These are phyloP conservation scores for Listronotus oregonensis DNA, from an alignment of 1,140 invertebrate species.

Conservation along the genomic window DNA sequence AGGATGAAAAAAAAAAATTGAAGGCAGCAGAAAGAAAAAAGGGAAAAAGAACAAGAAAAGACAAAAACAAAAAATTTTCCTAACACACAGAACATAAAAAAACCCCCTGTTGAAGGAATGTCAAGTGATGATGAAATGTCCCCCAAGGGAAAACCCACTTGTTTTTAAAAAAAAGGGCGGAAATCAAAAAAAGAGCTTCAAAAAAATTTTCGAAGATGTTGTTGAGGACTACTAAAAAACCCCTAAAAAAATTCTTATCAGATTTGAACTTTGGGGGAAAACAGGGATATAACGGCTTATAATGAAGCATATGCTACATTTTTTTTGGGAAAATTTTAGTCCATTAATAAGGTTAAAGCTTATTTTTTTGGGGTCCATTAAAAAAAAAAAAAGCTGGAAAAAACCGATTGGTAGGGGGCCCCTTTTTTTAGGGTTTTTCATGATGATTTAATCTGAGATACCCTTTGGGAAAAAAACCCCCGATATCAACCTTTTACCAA, in stretches of 20 bases:
- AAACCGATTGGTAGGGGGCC: conserved; percentile 82
- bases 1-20: conserved; percentile 75
- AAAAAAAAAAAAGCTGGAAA: conserved; percentile 78
- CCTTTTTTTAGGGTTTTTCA: conserved; percentile 72
- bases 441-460: conserved; percentile 65
- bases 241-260: conserved; percentile 73
- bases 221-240: conserved; percentile 88
- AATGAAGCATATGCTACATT: conserved; percentile 90
- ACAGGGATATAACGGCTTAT: conserved; percentile 77
- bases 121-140: conserved; percentile 95
- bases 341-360: conserved; percentile 81
- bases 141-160: conserved; percentile 76
- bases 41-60: conserved; percentile 79
- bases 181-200: conserved; percentile 68
- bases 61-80: conserved; percentile 66
- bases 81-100: conserved; percentile 56
- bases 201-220: conserved; percentile 83
- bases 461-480: conserved; percentile 74
- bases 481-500: conserved; percentile 83
- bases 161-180: conserved; percentile 59
- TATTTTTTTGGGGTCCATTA: conserved; percentile 70
- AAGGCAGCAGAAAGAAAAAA: conserved; percentile 88
- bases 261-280: conserved; percentile 85
- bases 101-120: conserved; percentile 91
- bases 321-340: conserved; percentile 83